Evolutionary conservation across 2,888 invertebrate genomes (phyloP), one percentile per base, ranked within the genome.

Genomic region (Eilema griseolum): DNA sequence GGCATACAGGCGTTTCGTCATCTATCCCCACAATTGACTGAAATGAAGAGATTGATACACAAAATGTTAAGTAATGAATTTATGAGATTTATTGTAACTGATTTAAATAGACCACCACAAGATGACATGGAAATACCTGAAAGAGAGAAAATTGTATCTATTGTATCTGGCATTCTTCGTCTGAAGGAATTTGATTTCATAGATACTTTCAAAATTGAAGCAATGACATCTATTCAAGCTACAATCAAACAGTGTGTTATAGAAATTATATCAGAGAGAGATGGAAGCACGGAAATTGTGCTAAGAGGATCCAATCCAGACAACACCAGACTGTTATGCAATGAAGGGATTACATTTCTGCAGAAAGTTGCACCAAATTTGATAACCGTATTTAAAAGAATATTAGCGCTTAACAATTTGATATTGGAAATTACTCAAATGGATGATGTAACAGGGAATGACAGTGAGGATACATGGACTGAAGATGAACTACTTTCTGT

Each of bases 41-140:
- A 99, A 96, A 98, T 99, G 97, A 98, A 98, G 86, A 97, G 98
- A 87, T 96, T 99, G 26, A 99, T 99, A 81, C 99, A 99, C 88
- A 99, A 98, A 94, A 99, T 99, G 99, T 96, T 99, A 81, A 97
- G 97, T 75, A 98, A 98, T 69, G 99, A 99, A 92, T 99, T 99
- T 90, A 97, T 98, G 86, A 96, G 98, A 81, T 98, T 98, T 90
- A 97, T 99, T 67, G 98, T 99, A 5, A 96, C 97, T 23, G 99
- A 99, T 92, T 96, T 99, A 28, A 99, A 98, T 93, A 96, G 99
- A 83, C 98, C 98, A 14, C 95, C 97, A 10, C 92, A 85, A 61
- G 95, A 95, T 78, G 87, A 91, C 2, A 94, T 93, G 74, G 96
- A 96, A 69, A 96, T 97, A 75, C 95, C 97, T 74, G 98, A 98